Base-by-base conservation (phyloP, 1,140 invertebrate species). In the Calephelis nemesis region DNA sequence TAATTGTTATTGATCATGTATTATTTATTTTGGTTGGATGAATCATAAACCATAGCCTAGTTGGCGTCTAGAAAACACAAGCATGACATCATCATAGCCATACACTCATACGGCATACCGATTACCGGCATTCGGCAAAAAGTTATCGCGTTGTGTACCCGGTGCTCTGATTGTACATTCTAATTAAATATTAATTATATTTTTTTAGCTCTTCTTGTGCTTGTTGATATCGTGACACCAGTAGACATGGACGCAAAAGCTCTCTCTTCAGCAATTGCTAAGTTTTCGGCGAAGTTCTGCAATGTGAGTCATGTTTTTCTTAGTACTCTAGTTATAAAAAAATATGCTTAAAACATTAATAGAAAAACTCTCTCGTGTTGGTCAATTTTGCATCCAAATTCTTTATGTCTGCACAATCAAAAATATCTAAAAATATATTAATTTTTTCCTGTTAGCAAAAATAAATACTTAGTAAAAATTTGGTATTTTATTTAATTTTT, bases 201-300 rank as follows among this genome's bases (percentile, higher is more conserved):
- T 72, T 65, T 82, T 84, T 50, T 74, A 82, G 81, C 70, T 66
- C 52, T 84, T 15, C 54, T 78, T 65, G 45, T 75, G 50, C 62
- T 74, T 30, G 48, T 78, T 71, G 67, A 76, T 73, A 40, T 71
- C 47, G 73, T 75, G 7, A 63, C 45, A 67, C 63, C 75, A 12
- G 49, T 68, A 69, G 79, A 72, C 10, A 89, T 88, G 87, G 83
- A 87, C 71, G 68, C 78, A 7, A 83, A 82, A 70, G 69, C 75
- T 47, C 66, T 88, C 13, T 80, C 85, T 47, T 78, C 85, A 19
- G 76, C 83, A 13, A 79, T 91, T 9, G 82, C 84, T 40, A 73
- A 83, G 65, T 91, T 91, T 69, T 87, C 88, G 9, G 79, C 83
- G 4, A 86, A 84, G 69, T 89, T 91, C 62, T 83, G 79, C 63